Evolutionary conservation across 92 coral and sea anemone species (phyloP).

Genomic region (Isaurus tuberculatus): DNA sequence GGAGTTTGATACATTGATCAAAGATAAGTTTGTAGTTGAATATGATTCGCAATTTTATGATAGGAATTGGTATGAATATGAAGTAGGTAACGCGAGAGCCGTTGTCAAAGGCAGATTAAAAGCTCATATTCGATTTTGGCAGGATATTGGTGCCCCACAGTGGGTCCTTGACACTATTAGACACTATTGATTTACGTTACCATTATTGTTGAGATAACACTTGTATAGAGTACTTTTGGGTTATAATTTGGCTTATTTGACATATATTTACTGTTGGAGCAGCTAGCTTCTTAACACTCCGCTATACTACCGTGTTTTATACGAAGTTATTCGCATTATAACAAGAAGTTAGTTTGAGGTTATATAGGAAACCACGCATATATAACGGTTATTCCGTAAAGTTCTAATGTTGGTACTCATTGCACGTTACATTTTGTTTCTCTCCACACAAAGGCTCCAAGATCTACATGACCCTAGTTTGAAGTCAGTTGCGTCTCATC

Average conservation of each 20-base stretch:
- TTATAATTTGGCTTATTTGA: too few species aligned
- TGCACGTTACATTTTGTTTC: neutral
- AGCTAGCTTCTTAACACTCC: too few species aligned
- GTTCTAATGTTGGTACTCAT: neutral
- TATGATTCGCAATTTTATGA: slow-evolving; percentile 17
- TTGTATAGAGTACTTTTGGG: too few species aligned
- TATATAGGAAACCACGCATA: neutral
- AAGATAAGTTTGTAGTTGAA: slow-evolving; percentile 14
- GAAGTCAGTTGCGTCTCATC: neutral
- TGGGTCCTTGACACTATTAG: slow-evolving; percentile 44
- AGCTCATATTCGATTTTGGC: slow-evolving; percentile 32
- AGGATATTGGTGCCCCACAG: slow-evolving; percentile 36
- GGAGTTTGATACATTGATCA: neutral
- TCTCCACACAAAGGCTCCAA: slow-evolving; percentile 4
- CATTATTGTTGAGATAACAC: too few species aligned
- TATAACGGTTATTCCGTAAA: neutral
- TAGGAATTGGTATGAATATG: slow-evolving; percentile 43
- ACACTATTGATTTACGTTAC: neutral
- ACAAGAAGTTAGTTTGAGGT: neutral
- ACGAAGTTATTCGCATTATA: too few species aligned
- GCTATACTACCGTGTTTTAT: too few species aligned
- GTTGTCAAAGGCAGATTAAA: slow-evolving; percentile 46
- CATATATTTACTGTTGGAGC: too few species aligned
- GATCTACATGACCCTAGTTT: neutral
- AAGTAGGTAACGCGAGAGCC: slow-evolving; percentile 28